Conservation (phyloP, 2,888 invertebrate genomes). For the Cyclophora punctaria region DNA sequence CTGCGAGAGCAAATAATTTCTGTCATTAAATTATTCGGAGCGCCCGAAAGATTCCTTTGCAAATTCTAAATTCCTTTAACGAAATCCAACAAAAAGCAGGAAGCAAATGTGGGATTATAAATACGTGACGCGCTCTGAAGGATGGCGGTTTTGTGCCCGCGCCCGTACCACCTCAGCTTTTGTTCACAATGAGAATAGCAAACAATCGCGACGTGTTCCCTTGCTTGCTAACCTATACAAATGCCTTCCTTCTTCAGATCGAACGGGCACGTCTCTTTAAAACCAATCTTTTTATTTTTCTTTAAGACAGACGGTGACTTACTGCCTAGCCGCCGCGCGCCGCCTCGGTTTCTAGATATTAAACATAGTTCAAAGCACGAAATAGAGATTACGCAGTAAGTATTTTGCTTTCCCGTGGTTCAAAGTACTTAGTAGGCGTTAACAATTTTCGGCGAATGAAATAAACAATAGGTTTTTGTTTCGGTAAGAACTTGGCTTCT, state of each 20-base stretch:
- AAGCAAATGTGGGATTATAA: constrained; percentile 66
- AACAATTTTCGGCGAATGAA: too few species aligned
- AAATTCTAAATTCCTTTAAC: constrained; percentile 50
- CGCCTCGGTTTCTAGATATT: too few species aligned
- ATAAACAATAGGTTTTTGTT: too few species aligned
- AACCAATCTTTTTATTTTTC: neutral
- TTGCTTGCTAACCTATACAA: constrained; percentile 18
- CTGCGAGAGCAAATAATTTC: constrained; percentile 18
- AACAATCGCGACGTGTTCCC: constrained; percentile 37
- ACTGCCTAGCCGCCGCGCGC: too few species aligned
- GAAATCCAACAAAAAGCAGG: constrained; percentile 66
- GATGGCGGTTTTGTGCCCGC: constrained; percentile 63
- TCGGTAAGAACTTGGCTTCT: too few species aligned
- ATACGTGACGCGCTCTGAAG: constrained; percentile 62
- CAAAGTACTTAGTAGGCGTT: too few species aligned
- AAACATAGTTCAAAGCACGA: too few species aligned
- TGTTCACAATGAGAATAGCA: constrained; percentile 53
- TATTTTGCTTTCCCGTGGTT: too few species aligned
- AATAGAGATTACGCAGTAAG: too few species aligned
- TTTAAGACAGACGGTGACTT: too few species aligned
- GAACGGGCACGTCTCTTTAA: constrained; percentile 6
- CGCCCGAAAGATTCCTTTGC: constrained; percentile 38
- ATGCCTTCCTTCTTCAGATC: constrained; percentile 18
- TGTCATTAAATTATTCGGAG: constrained; percentile 23
- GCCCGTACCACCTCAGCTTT: constrained; percentile 31